Base-by-base conservation (phyloP, 1,140 invertebrate genomes). In the Papilio glaucus region DNA sequence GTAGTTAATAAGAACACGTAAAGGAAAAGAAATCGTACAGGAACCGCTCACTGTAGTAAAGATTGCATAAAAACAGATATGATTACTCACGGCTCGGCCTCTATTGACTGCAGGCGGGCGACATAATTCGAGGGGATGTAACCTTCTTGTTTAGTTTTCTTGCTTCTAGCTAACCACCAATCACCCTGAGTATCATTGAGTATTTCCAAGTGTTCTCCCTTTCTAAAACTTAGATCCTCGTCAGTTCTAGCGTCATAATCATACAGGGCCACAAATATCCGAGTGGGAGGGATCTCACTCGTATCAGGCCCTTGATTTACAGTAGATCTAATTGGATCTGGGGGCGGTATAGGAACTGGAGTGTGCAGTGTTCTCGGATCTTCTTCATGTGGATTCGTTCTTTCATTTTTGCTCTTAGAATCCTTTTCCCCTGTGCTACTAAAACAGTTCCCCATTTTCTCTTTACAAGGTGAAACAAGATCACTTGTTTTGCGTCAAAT, bases 61-160 rank as follows among this genome's bases (percentile, higher is more conserved):
- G 79, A 88, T 91, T 89, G 87, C 88, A 90, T 90, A 89, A 88
- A 89, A 85, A 87, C 76, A 83, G 63, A 85, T 83, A 82, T 81
- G 84, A 85, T 82, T 89, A 96, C 98, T 99, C 96, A 99, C 98
- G 98, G 98, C 95, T 99, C 98, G 80, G 99, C 99, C 95, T 99
- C 99, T 86, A 99, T 99, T 75, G 98, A 99, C 94, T 99, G 99
- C 84, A 99, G 94, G 93, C 99, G 98, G 79, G 99, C 99, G 76
- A 99, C 98, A 96, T 99, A 99, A 94, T 99, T 99, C 68, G 98
- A 99, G 81, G 99, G 99, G 93, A 99, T 99, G 94, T 99, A 99
- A 73, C 99, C 99, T 94, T 99, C 98, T 91, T 98, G 96, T 90
- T 97, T 96, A 39, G 98, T 98, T 81, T 97, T 95, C 94, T 98